These are phyloP conservation scores for Meles meles DNA, from an alignment of 2,113 vertebrate species.

Conservation along the genomic window DNA sequence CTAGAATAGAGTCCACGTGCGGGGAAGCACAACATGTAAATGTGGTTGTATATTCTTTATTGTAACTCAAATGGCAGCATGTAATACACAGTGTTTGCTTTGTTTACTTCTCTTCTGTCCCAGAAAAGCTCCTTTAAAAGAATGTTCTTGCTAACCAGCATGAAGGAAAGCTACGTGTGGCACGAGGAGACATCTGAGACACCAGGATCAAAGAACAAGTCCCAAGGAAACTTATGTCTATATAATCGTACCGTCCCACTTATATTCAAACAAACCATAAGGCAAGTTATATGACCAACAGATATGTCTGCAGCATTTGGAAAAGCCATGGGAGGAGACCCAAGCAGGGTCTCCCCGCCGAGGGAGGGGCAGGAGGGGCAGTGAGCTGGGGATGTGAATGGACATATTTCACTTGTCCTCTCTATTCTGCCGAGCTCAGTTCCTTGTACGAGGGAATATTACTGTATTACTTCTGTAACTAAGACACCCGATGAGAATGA, in stretches of 20 bases:
- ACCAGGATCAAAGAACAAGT: background rate
- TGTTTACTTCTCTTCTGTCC: background rate
- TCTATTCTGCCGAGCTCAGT: background rate
- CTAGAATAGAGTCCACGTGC: background rate
- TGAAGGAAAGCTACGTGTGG: background rate
- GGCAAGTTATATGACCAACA: background rate
- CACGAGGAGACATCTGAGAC: background rate
- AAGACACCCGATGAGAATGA: background rate
- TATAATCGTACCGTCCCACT: background rate
- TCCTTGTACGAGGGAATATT: background rate
- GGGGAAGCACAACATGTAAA: background rate
- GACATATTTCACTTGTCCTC: background rate
- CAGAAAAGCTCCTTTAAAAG: background rate
- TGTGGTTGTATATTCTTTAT: background rate
- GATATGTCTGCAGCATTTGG: background rate
- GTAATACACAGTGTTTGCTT: background rate
- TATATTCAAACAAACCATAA: background rate
- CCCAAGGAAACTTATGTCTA: background rate
- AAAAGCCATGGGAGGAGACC: background rate
- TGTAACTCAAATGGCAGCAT: background rate
- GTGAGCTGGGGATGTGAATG: background rate
- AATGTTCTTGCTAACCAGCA: background rate
- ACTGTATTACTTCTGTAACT: background rate
- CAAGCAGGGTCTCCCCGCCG: background rate
- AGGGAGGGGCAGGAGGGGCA: background rate